Evolutionary conservation across 2,113 vertebrate species (phyloP).

Genomic region (Ahaetulla prasina): DNA sequence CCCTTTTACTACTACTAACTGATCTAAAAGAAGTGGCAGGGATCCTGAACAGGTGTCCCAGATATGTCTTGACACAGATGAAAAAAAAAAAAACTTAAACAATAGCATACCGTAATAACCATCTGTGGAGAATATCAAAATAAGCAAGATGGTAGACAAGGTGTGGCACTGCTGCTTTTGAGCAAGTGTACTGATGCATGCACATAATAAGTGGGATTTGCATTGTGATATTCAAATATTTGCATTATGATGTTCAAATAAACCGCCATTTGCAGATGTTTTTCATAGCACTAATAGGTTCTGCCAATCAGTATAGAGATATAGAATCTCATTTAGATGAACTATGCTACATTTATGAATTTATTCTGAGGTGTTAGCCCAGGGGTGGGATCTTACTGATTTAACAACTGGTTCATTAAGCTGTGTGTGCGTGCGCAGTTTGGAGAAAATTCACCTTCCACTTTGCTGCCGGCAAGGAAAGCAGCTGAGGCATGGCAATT

Average conservation of each 20-base stretch:
- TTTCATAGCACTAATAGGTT: background rate
- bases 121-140: background rate
- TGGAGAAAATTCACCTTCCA: no score
- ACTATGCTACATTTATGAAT: background rate
- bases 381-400: no score
- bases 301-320: background rate
- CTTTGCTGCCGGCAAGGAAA: no score
- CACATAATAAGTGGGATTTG: background rate
- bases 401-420: no score
- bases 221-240: background rate
- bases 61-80: background rate
- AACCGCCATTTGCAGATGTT: background rate
- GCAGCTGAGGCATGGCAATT: no score
- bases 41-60: background rate
- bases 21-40: background rate
- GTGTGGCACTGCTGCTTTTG: background rate
- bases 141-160: background rate
- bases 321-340: background rate
- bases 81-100: background rate
- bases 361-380: background rate
- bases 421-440: no score
- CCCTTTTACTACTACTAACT: background rate
- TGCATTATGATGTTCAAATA: background rate
- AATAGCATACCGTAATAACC: background rate
- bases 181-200: background rate